Percentiles rank a stretch among this genome's conserved stretches.
These are phyloP conservation scores for Lepus townsendii DNA, from an alignment of 2,797 vertebrate genomes.

Conservation along the genomic window DNA sequence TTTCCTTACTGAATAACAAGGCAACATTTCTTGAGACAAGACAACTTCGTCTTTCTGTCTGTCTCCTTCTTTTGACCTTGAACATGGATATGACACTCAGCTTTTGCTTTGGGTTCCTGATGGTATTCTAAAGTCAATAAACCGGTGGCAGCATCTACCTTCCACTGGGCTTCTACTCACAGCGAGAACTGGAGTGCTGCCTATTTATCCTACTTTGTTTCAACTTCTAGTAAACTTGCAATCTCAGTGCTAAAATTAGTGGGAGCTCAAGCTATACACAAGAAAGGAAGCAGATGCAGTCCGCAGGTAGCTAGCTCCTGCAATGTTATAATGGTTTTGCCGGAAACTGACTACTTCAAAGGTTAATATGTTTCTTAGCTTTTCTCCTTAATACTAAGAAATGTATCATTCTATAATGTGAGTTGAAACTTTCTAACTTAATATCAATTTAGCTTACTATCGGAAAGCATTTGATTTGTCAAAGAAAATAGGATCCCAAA, in stretches of 20 bases:
- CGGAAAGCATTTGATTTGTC: conserved; percentile 30
- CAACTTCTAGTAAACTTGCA: not conserved
- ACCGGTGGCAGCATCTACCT: not conserved
- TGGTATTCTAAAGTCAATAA: not conserved
- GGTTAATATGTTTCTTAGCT: not conserved
- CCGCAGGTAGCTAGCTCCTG: not conserved
- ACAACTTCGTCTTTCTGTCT: accelerated
- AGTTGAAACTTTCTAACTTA: conserved; percentile 21
- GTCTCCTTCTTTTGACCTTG: not conserved
- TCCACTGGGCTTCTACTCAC: not conserved
- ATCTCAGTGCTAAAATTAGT: not conserved
- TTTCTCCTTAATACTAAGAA: conserved; percentile 44
- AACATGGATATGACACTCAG: not conserved
- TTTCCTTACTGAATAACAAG: not conserved
- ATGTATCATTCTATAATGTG: conserved; percentile 42
- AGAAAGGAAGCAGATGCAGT: not conserved
- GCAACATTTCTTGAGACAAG: not conserved
- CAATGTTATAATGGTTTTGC: not conserved
- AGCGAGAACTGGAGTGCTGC: not conserved
- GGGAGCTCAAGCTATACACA: not conserved
- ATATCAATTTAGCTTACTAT: conserved; percentile 40
- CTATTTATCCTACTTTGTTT: accelerated
- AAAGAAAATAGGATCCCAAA: conserved; percentile 27
- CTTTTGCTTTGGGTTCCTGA: not conserved
- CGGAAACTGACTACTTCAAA: not conserved